phyloP scores from a whole-genome alignment of 2,113 vertebrate species.

The Myiagra hebetior region DNA sequence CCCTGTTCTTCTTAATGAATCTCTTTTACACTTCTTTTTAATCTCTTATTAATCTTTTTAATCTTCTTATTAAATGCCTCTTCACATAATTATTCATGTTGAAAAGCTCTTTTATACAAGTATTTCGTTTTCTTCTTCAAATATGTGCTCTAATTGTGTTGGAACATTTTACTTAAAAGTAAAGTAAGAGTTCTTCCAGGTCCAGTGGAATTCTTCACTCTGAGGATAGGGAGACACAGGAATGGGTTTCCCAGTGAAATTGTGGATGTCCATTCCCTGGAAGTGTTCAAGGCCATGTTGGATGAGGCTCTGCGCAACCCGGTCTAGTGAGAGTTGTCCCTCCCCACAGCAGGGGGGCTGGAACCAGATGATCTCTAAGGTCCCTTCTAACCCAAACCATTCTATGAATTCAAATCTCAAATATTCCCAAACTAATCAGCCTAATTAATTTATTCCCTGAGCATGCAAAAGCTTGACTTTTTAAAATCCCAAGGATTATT shows the following conservation, averaged over 20 bases:
- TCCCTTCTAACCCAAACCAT: background rate
- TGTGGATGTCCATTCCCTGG: background rate
- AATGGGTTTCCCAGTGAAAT: background rate
- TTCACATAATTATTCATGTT: background rate
- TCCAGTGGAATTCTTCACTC: background rate
- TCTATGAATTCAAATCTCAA: background rate
- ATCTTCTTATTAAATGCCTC: background rate
- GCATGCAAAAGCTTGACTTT: background rate
- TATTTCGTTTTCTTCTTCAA: background rate
- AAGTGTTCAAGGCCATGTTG: background rate
- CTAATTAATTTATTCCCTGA: background rate
- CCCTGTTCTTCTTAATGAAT: background rate
- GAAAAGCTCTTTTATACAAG: background rate
- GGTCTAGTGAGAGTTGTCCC: background rate
- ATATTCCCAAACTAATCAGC: background rate
- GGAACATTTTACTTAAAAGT: background rate
- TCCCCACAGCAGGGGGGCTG: background rate
- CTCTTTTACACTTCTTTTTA: background rate
- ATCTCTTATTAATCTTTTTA: background rate
- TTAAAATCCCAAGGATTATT: background rate
- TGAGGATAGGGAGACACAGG: background rate
- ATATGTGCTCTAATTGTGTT: background rate
- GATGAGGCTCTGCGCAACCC: fast-evolving
- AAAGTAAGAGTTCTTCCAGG: background rate
- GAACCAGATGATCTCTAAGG: background rate